These are phyloP conservation scores for Peromyscus polionotus DNA, from an alignment of 2,113 vertebrate species.

Conservation along the genomic window DNA sequence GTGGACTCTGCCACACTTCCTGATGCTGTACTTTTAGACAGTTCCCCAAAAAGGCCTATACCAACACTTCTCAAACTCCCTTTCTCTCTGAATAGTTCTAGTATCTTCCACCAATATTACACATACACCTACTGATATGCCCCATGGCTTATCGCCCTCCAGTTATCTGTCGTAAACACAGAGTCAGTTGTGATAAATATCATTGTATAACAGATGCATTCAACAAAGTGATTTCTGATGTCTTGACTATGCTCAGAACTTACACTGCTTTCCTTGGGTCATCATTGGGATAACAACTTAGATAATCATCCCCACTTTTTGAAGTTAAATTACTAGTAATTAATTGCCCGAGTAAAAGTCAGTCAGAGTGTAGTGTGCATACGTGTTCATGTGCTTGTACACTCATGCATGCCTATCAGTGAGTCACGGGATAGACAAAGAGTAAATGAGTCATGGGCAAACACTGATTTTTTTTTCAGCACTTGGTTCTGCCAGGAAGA, in stretches of 20 bases:
- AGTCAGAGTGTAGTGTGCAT: too few species aligned
- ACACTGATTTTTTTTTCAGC: neutral
- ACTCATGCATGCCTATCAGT: neutral
- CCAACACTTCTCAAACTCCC: neutral
- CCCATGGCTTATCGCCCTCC: neutral
- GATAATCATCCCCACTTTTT: neutral
- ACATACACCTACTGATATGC: neutral
- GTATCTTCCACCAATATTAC: neutral
- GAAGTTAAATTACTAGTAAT: slow-evolving; percentile 38
- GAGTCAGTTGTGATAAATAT: neutral
- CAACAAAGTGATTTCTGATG: neutral
- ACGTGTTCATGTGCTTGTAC: neutral
- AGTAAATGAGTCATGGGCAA: neutral
- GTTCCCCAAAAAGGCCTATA: neutral
- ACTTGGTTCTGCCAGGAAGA: neutral
- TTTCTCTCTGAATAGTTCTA: neutral
- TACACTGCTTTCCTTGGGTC: neutral
- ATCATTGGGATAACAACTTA: neutral
- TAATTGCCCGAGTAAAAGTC: neutral
- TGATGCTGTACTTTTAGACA: neutral
- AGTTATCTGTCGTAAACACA: neutral
- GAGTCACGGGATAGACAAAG: neutral
- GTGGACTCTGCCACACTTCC: neutral
- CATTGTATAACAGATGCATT: neutral
- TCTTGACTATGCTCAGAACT: neutral